A percentile compares a stretch with the other conserved stretches of the same genome.
phyloP scores from a whole-genome alignment of 2,113 vertebrate genomes.

The Equus przewalskii region DNA sequence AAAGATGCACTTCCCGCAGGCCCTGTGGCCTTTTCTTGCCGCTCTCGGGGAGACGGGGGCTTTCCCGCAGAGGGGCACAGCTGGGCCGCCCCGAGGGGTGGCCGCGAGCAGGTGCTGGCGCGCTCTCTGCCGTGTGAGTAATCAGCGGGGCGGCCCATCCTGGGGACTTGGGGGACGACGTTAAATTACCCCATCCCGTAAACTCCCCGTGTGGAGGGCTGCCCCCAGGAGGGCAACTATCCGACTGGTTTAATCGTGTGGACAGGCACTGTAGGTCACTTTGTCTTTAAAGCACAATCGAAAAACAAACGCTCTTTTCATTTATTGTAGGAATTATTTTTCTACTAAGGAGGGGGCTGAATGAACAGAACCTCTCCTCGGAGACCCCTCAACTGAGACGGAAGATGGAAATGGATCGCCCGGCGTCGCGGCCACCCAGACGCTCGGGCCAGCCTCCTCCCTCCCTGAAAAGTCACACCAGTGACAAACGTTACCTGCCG shows the following conservation, averaged over 20 bases:
- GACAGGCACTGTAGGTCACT: neutral
- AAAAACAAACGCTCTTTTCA: slow-evolving; percentile 26
- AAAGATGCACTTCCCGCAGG: neutral
- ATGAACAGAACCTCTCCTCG: neutral
- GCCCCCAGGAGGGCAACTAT: neutral
- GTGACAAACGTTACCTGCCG: neutral
- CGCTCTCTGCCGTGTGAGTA: neutral
- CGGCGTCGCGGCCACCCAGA: neutral
- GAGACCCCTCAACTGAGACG: neutral
- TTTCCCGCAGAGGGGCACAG: neutral
- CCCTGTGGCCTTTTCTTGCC: neutral
- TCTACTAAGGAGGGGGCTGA: neutral
- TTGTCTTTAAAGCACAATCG: neutral
- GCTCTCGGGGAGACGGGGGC: neutral
- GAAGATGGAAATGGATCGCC: neutral
- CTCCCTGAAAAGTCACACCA: neutral
- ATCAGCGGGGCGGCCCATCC: neutral
- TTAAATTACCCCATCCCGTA: slow-evolving; percentile 2
- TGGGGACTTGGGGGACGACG: neutral
- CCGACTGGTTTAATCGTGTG: neutral
- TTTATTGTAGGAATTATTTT: slow-evolving; percentile 18
- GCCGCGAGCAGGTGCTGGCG: neutral
- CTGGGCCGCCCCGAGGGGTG: neutral
- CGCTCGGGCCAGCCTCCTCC: neutral
- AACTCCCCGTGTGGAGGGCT: neutral